Base-by-base conservation (phyloP, 2,888 invertebrate genomes). In the Papilio gigon region DNA sequence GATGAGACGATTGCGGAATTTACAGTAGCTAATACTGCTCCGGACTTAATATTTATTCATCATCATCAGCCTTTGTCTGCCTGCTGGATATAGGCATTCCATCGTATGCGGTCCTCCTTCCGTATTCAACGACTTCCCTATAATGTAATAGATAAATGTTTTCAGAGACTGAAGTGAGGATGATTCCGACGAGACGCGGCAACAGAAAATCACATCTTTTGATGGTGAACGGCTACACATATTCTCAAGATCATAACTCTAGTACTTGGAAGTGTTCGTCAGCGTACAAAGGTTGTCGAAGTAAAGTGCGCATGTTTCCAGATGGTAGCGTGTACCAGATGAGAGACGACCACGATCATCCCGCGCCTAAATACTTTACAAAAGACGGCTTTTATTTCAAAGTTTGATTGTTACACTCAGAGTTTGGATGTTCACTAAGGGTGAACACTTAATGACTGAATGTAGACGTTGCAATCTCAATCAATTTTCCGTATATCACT, bases 181-280 rank as follows among this genome's bases (percentile, higher is more conserved):
- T 82, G 73, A 80, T 84, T 66, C 81, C 81, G 8, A 78, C 80
- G 0, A 72, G 75, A 2, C 75, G 74, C 30, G 78, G 80, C 8
- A 82, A 79, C 68, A 82, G 81, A 65, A 12, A 4, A 4, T 11
- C 17, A 22, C 73, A 27, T 30, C 73, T 82, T 0, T 70, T 84
- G 14, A 78, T 83, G 79, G 44, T 84, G 61, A 75, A 80, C 20
- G 74, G 76, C 9, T 84, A 79, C 72, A 85, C 83, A 11, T 85
- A 79, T 69, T 84, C 81, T 17, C 83, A 84, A 71, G 77, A 82
- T 22, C 82, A 83, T 74, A 75, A 79, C 37, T 73, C 76, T n/a
- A 50, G 64, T 0, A 72, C 75, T 33, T 84, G 82, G 83, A 70
- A 78, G 11, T 84, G 84, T 70, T 82, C 81, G 6, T 80, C 80